A percentile compares a stretch with the other conserved stretches of the same genome.
These are phyloP conservation scores for Anagrus nilaparvatae DNA, from an alignment of 1,140 invertebrate species.

Conservation along the genomic window DNA sequence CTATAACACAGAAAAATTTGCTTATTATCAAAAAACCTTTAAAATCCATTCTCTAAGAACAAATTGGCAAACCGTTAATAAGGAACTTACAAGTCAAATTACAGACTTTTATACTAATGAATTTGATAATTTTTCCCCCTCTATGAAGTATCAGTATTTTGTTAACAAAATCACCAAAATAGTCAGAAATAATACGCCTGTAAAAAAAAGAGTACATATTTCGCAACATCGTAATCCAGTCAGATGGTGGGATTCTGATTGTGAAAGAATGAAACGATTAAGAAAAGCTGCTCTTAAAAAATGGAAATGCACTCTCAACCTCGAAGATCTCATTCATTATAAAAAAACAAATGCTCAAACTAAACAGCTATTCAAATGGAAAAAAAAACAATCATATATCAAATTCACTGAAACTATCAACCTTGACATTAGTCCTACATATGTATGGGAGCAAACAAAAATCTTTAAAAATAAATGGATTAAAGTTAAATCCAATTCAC, in stretches of 20 bases:
- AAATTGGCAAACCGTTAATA: conserved; percentile 2
- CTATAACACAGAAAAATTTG: conserved; percentile 16
- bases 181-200: conserved; percentile 1
- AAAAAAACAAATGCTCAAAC: not conserved
- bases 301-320: not conserved
- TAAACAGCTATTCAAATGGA: not conserved
- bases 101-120: not conserved
- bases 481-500: not conserved
- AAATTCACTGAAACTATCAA: not conserved
- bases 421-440: not conserved
- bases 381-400: conserved; percentile 5
- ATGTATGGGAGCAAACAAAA: not conserved
- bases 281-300: not conserved
- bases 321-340: conserved; percentile 1
- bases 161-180: conserved; percentile 13
- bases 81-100: not conserved
- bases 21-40: conserved; percentile 5
- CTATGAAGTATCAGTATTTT: conserved; percentile 9
- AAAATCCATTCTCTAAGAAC: conserved; percentile 11
- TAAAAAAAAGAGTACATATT: conserved; percentile 1
- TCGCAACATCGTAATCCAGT: not conserved
- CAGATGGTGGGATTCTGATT: conserved; percentile 10
- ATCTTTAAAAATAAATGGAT: conserved; percentile 6
- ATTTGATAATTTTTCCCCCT: not conserved
- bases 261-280: not conserved